Base-by-base conservation (phyloP, 1,140 invertebrate species). In the Mamestra configurata region DNA sequence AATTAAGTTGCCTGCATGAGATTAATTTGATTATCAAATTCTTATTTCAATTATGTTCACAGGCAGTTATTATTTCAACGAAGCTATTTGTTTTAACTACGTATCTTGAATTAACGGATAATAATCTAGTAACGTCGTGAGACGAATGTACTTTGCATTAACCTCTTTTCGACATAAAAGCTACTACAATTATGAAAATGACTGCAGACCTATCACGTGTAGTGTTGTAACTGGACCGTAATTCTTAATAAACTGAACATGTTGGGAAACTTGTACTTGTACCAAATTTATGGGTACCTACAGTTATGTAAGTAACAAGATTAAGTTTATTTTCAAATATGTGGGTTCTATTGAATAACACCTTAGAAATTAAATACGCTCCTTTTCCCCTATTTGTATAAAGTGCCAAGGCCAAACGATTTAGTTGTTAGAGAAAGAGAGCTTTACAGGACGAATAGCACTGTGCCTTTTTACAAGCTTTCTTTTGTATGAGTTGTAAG, bases 1-100 rank as follows among this genome's bases (percentile, higher is more conserved):
- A 92, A 93, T 94, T 92, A 92, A 91, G 86, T 92, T 90, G 90
- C 90, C 87, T 82, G 83, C 79, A 82, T 72, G 81, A 88, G 87
- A 92, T 92, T 93, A 90, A 94, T 93, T 91, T 90, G 91, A 93
- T 93, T 91, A 93, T 92, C 87, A 91, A 85, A 89, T 88, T 90
- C 83, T 89, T 92, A 90, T 92, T 93, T 93, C 91, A 93, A 92
- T 92, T 91, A 92, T 88, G 80, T 88, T 90, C 89, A 90, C 85
- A 86, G 84, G 88, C 79, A 77, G 83, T 88, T 88, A 90, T 88
- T 90, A 89, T 88, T 87, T 86, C 80, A 79, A 88, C 79, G 73
- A 80, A 83, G 80, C 83, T 85, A 88, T 92, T 92, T 89, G 84
- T 85, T 87, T 80, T 83, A 71, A 81, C 66, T 76, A 55, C 73